These are phyloP conservation scores for Drosophila guanche DNA, from an alignment of 1,140 invertebrate species.

Conservation along the genomic window DNA sequence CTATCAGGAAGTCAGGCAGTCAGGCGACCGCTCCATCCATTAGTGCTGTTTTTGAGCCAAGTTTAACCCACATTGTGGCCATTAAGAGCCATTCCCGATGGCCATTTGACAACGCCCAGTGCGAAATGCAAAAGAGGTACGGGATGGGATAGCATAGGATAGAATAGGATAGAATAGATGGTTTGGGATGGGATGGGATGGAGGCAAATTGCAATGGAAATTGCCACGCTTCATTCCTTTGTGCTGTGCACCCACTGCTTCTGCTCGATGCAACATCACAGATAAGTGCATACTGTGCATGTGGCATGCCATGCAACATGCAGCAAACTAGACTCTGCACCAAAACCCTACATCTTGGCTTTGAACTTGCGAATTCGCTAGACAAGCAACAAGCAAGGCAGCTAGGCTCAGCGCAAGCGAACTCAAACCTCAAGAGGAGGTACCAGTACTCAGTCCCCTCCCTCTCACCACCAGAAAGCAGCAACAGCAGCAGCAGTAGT, in stretches of 20 bases:
- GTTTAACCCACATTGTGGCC: conserved; percentile 68
- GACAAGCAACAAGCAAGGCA: conserved; percentile 53
- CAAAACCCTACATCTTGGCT: conserved; percentile 61
- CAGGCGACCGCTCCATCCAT: conserved; percentile 18
- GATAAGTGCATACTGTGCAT: conserved; percentile 53
- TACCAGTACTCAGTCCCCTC: conserved; percentile 11
- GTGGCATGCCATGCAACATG: conserved; percentile 57
- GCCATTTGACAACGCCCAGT: conserved; percentile 70
- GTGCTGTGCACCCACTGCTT: conserved; percentile 30
- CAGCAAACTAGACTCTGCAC: conserved; percentile 3
- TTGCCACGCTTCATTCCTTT: conserved; percentile 35
- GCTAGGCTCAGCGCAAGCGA: conserved; percentile 20
- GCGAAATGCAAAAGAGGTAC: conserved; percentile 58
- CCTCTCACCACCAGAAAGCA: conserved; percentile 12
- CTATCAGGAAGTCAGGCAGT: not conserved
- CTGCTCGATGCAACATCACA: conserved; percentile 39
- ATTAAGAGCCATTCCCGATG: conserved; percentile 59
- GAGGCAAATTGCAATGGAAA: conserved; percentile 58
- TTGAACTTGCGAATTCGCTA: conserved; percentile 80
- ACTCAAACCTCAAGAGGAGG: conserved; percentile 30
- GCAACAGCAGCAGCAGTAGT: conserved; percentile 28
- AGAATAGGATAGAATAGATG: no score
- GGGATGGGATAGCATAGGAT: no score
- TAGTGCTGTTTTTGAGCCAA: conserved; percentile 56
- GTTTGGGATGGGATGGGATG: no score